Evolutionary conservation across 1,140 invertebrate genomes (phyloP).

Genomic region (Plectrocnemia conspersa): DNA sequence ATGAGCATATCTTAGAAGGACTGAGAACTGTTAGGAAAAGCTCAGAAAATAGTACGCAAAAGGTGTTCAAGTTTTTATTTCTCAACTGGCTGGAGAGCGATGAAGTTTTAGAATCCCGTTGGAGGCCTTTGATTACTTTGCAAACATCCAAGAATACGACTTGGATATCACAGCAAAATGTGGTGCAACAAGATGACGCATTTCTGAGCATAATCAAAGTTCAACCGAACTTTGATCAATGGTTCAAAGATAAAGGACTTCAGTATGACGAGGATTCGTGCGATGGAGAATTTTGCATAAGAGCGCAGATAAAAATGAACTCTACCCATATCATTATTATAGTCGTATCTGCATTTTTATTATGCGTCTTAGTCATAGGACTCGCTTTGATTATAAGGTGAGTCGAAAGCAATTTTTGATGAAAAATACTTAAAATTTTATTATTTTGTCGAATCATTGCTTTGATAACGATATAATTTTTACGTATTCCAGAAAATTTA

Average conservation of each 20-base stretch:
- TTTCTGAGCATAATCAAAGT: conserved; percentile 24
- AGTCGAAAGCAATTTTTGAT: background rate
- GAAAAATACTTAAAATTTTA: background rate
- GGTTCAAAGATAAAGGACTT: conserved; percentile 29
- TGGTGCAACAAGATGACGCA: conserved; percentile 19
- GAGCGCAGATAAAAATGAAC: conserved; percentile 32
- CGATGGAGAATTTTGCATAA: conserved; percentile 33
- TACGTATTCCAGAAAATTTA: no score
- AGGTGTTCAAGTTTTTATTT: conserved; percentile 34
- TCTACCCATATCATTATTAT: conserved; percentile 34
- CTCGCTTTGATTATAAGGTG: conserved; percentile 31
- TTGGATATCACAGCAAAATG: background rate
- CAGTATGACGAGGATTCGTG: conserved; percentile 30
- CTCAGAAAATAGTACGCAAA: conserved; percentile 19
- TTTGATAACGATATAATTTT: no score
- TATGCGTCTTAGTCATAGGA: conserved; percentile 23
- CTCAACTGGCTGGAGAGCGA: conserved; percentile 21
- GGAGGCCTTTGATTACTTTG: conserved; percentile 29
- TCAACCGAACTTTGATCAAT: conserved; percentile 33
- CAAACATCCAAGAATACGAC: conserved; percentile 24
- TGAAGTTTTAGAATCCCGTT: conserved; percentile 15
- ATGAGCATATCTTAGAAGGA: conserved; percentile 32
- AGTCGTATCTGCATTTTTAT: conserved; percentile 25
- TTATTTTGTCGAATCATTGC: no score
- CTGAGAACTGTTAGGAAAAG: conserved; percentile 15